Evolutionary conservation across 1,140 invertebrate genomes (phyloP).

Genomic region (Hyposmocoma kahamanoa): DNA sequence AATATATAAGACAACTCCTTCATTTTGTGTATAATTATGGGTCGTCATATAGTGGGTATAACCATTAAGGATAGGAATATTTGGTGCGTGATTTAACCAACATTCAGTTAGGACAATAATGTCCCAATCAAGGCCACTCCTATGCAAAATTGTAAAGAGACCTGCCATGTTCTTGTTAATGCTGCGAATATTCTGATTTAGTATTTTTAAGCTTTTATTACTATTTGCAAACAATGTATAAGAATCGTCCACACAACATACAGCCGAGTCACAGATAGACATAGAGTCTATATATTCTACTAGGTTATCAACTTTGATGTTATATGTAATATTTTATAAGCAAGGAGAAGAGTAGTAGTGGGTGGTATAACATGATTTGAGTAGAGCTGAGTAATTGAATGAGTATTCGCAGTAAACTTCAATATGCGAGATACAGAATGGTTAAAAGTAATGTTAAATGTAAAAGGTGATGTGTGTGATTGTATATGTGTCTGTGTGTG

Average conservation of each 20-base stretch:
- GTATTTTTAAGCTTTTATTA: background rate
- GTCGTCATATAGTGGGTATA: background rate
- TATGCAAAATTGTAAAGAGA: background rate
- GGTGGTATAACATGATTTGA: background rate
- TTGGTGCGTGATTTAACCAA: background rate
- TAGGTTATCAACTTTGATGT: background rate
- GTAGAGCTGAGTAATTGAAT: background rate
- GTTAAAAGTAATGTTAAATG: too few relatives aligned
- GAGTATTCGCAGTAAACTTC: too few relatives aligned
- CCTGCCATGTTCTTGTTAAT: background rate
- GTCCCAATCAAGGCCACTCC: background rate
- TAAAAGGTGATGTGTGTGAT: too few relatives aligned
- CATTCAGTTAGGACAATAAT: background rate
- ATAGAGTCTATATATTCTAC: background rate
- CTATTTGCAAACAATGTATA: background rate
- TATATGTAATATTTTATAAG: background rate
- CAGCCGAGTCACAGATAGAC: background rate
- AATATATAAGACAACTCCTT: background rate
- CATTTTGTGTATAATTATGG: background rate
- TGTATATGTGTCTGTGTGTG: too few relatives aligned
- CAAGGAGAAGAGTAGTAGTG: background rate
- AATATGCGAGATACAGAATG: too few relatives aligned
- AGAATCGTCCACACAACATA: background rate
- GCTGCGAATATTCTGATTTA: background rate
- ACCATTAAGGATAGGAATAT: background rate